Evolutionary conservation across 2,113 vertebrate species (phyloP), one percentile per base, ranked within the genome.

Genomic region (Oncorhynchus clarkii): DNA sequence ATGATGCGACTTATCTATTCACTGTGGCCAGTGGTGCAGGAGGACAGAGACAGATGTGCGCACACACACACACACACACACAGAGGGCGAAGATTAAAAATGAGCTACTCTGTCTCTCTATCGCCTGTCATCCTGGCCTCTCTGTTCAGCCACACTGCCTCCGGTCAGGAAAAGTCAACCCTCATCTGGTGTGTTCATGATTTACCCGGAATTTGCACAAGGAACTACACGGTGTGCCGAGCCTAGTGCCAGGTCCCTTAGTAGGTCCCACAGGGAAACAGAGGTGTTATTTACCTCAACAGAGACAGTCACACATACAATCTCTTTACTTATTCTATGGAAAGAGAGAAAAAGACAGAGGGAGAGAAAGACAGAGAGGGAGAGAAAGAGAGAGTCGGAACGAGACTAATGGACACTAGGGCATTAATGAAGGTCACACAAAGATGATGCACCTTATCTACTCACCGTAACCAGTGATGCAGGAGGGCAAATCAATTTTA

Each of bases 351-450:
- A 27, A 27, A 27, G 39, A 9, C 7, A 39, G 34, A 39, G 34
- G 7, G 7, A 39, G 34, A 39, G 31, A 34, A 6, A 6, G 31
- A 34, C 5, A 34, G 31, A 34, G 7, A 39, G 8, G 8, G 34
- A 39, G 34, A 39, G 34, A 45, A 8, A 45, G 39, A 45, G 39
- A 11, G 39, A 45, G 39, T 45, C 11, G 39, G 39, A 45, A 11
- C 39, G 9, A 45, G 39, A 45, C 39, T 45, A 45, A 45, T 45
- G 39, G 39, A 45, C 9, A 45, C 2, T 57, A 60, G 76, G 82
- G 86, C 70, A 31, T 26, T 4, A 73, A 75, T 81, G 84, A 87
- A 88, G 85, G 90, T 89, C 86, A 83, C 78, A 80, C 75, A 86
- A 85, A 71, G 79, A 57, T 79, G 14, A 26, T 14, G 22, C 13